These are phyloP conservation scores for Halocynthia roretzi DNA, from an alignment of 23 tunicate genomes.

Conservation along the genomic window DNA sequence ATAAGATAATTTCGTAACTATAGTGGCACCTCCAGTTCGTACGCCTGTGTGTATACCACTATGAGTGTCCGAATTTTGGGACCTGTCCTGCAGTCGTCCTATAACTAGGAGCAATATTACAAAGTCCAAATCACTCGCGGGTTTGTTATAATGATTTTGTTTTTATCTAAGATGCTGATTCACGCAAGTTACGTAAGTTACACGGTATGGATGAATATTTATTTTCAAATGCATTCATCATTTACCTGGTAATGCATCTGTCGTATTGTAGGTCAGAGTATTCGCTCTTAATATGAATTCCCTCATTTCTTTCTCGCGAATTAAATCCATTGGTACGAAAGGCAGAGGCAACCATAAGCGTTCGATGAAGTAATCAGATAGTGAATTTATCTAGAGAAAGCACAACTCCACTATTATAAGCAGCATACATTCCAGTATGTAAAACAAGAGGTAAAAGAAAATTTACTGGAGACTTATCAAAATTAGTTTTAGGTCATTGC, in stretches of 20 bases:
- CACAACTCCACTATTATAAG: not conserved
- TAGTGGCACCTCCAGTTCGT: too few species aligned
- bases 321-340: conserved; percentile 27
- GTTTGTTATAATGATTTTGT: too few species aligned
- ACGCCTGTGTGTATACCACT: too few species aligned
- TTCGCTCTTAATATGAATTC: conserved; percentile 28
- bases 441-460: not conserved
- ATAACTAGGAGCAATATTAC: too few species aligned
- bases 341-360: conserved; percentile 68
- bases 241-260: not conserved
- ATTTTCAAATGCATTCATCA: not conserved
- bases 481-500: not conserved
- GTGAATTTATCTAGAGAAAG: conserved; percentile 31
- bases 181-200: too few species aligned
- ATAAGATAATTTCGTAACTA: not conserved
- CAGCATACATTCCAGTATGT: not conserved
- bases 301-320: conserved; percentile 26
- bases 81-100: too few species aligned
- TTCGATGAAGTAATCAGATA: conserved; percentile 51
- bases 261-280: conserved; percentile 17
- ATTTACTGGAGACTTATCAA: not conserved
- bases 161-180: too few species aligned
- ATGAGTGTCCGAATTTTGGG: too few species aligned
- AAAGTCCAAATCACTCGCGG: too few species aligned
- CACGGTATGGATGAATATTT: not conserved